A percentile compares a stretch with the other conserved stretches of the same genome.
Evolutionary conservation across 2,113 vertebrate species (phyloP).

Genomic region (Engraulis encrasicolus): DNA sequence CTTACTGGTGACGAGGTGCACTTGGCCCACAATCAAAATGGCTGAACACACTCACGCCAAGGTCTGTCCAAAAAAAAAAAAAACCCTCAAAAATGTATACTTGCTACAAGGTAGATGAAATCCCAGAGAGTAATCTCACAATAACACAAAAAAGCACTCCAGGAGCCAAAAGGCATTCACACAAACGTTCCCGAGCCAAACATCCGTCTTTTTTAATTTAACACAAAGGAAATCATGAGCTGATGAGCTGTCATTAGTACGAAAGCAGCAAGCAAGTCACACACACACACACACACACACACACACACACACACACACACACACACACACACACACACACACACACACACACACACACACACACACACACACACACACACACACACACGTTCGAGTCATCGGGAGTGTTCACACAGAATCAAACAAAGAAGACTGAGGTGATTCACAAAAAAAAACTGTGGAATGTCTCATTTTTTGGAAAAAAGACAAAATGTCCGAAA

Average conservation of each 20-base stretch:
- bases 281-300: too few species aligned
- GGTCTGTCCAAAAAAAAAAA: not conserved
- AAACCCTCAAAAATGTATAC: too few species aligned
- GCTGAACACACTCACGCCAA: slow-evolving; percentile 15
- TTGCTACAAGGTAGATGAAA: not conserved
- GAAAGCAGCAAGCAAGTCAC: not conserved
- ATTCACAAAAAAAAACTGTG: not conserved
- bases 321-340: too few species aligned
- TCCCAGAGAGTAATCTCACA: not conserved
- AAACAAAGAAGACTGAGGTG: slow-evolving; percentile 21
- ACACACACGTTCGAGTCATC: not conserved
- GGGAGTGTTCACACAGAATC: not conserved
- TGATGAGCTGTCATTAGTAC: not conserved
- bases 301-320: too few species aligned
- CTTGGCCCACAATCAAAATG: not conserved
- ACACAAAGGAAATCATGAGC: not conserved
- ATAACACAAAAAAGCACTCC: too few species aligned
- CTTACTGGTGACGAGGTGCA: slow-evolving; percentile 2
- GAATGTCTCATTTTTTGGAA: not conserved
- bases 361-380: too few species aligned
- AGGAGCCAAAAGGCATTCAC: not conserved
- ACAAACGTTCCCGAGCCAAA: not conserved
- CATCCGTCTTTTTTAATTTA: not conserved
- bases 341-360: too few species aligned
- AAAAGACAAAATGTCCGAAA: not conserved